phyloP scores from a whole-genome alignment of 1,140 invertebrate species.

The Drosophila saltans region DNA sequence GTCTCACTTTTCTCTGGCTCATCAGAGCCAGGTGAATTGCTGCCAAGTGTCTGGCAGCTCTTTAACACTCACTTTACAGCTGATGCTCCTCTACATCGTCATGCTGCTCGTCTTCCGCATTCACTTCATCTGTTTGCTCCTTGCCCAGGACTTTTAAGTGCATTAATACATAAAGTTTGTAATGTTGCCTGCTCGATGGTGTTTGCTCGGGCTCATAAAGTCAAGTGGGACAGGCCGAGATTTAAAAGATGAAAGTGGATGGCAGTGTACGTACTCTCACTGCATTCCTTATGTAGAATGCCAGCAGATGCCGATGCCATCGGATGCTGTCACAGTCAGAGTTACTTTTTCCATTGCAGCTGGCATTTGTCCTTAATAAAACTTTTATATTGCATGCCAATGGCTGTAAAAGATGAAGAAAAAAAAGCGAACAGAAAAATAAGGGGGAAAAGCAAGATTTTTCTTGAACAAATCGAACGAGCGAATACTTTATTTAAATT shows the following conservation, averaged over 20 bases:
- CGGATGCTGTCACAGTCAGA: constrained; percentile 35
- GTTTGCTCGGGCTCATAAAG: constrained; percentile 46
- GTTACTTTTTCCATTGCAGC: constrained; percentile 47
- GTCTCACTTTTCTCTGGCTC: constrained; percentile 10
- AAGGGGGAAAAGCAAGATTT: neutral
- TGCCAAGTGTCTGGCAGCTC: constrained; percentile 63
- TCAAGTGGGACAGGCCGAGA: constrained; percentile 57
- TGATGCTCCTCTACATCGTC: neutral
- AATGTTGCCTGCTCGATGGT: neutral
- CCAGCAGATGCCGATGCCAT: constrained; percentile 39
- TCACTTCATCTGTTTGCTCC: neutral
- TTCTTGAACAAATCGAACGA: constrained; percentile 1
- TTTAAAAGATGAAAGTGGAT: constrained; percentile 41
- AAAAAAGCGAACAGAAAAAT: constrained; percentile 9
- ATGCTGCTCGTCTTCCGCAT: neutral
- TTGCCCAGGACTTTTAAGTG: constrained; percentile 62
- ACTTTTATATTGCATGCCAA: constrained; percentile 66
- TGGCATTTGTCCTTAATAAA: constrained; percentile 61
- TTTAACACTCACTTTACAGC: constrained; percentile 66
- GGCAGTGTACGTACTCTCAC: neutral
- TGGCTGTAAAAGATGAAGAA: constrained; percentile 19
- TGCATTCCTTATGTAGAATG: constrained; percentile 41
- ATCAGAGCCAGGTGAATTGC: constrained; percentile 42
- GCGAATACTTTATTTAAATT: neutral
- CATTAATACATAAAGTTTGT: constrained; percentile 60